Conservation (phyloP, 53 echinoderm and acorn worm genomes). For the Pentamera pediparva region DNA sequence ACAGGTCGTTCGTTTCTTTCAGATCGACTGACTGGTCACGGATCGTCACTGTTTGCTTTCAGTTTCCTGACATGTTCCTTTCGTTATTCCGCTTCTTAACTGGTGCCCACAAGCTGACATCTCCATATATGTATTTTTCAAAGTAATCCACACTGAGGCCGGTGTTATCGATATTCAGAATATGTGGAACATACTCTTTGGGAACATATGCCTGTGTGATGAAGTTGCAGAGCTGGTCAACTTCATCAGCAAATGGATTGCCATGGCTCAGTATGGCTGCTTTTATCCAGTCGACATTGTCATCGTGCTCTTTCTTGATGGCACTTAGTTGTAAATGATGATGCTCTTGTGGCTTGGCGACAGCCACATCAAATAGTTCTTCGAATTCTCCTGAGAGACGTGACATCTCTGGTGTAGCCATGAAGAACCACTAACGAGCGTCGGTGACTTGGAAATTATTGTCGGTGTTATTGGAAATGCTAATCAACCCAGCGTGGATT, state of each 20-base stretch:
- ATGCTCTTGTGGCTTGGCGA: conserved; percentile 19
- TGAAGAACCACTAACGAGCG: conserved; percentile 48
- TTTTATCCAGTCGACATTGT: conserved; percentile 43
- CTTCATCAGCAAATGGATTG: conserved; percentile 44
- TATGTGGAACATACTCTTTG: conserved; percentile 44
- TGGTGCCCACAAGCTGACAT: conserved; percentile 50
- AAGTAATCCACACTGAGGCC: conserved; percentile 39
- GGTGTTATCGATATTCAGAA: conserved; percentile 36
- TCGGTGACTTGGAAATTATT: too few species aligned
- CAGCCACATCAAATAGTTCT: conserved; percentile 27
- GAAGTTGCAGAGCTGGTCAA: conserved; percentile 21
- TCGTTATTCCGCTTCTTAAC: conserved; percentile 48
- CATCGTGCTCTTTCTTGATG: conserved; percentile 33
- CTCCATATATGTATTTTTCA: conserved; percentile 38
- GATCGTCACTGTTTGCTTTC: conserved; percentile 24
- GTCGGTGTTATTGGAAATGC: conserved; percentile 45
- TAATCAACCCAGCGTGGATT: conserved; percentile 43
- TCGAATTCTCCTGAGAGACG: conserved; percentile 43
- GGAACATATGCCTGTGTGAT: conserved; percentile 48
- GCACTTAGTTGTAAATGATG: conserved; percentile 20
- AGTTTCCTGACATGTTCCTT: conserved; percentile 31
- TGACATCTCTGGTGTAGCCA: conserved; percentile 47
- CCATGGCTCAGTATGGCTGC: conserved; percentile 46
- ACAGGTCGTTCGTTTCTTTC: conserved; percentile 60
- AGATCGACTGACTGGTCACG: conserved; percentile 54